Percentiles rank a stretch among this genome's conserved stretches.
Conservation (phyloP, 2,797 vertebrate species). For the Cheirogaleus major region DNA sequence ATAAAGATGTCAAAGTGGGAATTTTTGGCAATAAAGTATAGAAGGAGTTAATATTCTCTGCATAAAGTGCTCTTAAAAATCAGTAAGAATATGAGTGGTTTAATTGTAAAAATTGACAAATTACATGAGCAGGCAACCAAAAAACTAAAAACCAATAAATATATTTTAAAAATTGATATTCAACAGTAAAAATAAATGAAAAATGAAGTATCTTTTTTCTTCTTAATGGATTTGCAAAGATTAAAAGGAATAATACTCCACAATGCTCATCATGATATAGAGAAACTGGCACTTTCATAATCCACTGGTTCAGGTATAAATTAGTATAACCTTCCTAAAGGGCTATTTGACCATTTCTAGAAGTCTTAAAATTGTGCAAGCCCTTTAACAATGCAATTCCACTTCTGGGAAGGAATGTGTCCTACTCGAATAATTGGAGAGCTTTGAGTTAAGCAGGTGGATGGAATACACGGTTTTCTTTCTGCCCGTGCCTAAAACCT, state of each 20-base stretch:
- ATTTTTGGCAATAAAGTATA: not conserved
- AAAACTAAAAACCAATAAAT: not conserved
- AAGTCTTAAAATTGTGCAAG: not conserved
- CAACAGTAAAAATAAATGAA: not conserved
- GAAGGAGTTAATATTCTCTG: not conserved
- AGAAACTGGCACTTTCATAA: not conserved
- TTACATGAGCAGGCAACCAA: not conserved
- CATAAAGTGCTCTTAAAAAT: slow-evolving; percentile 9
- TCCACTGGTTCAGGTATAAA: not conserved
- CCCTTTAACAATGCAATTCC: not conserved
- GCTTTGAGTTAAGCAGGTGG: not conserved
- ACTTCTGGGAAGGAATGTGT: not conserved
- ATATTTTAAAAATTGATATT: not conserved
- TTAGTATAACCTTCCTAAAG: not conserved
- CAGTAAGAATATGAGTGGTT: not conserved
- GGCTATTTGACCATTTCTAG: not conserved
- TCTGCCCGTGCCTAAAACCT: not conserved
- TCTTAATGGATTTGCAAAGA: not conserved
- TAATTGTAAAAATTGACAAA: slow-evolving; percentile 7
- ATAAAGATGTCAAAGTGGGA: not conserved
- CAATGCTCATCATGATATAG: not conserved
- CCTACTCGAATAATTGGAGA: not conserved
- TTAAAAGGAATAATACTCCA: not conserved
- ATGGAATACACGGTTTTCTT: not conserved
- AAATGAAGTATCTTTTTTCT: not conserved